Base-by-base conservation (phyloP, 2,888 invertebrate genomes). In the Lithodes maja region DNA sequence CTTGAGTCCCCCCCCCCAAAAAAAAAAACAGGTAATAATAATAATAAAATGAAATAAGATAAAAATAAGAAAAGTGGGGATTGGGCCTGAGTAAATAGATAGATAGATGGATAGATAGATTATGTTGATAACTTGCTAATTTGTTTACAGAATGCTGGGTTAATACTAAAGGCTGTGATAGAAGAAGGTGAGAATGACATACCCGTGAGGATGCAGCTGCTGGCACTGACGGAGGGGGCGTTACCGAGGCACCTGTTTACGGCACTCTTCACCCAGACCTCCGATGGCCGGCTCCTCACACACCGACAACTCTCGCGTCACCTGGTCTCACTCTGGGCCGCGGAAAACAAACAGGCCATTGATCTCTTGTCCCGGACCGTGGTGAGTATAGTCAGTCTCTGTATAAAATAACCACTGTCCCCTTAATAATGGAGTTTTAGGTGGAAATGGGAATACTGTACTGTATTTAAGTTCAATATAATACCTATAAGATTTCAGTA, bases 171-270 rank as follows among this genome's bases (percentile, higher is more conserved):
- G 92, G 99, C 99, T 49, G 95, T 99, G 54, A 99, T 99, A 86
- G 99, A 99, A 94, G 99, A 99, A 94, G 99, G 99, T 1, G 97
- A 97, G 92, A 95, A 96, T n/a, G 96, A 97, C 93, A 97, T 98
- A 15, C 98, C 99, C 0, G 96, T 97, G 55, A 96, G 97, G 93
- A 99, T 99, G 98, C 99, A 99, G 83, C 96, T 97, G 83, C 94
- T 99, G 92, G 98, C 99, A 0, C 94, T 99, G 85, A 98, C 98
- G 2, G 99, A 99, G 94, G 99, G 99, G 2, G 99, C 99, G 0
- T 94, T 99, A 85, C 98, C 99, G 9, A 95, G 98, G 2, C 99
- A 99, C 94, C 94, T 99, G 91, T 95, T 98, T 92, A 96, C 97
- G 77, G 98, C 99, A 55, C 95, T 99, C 92, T 99, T 97, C 94